phyloP scores from a whole-genome alignment of 1,140 invertebrate species.

The Drosophila teissieri region DNA sequence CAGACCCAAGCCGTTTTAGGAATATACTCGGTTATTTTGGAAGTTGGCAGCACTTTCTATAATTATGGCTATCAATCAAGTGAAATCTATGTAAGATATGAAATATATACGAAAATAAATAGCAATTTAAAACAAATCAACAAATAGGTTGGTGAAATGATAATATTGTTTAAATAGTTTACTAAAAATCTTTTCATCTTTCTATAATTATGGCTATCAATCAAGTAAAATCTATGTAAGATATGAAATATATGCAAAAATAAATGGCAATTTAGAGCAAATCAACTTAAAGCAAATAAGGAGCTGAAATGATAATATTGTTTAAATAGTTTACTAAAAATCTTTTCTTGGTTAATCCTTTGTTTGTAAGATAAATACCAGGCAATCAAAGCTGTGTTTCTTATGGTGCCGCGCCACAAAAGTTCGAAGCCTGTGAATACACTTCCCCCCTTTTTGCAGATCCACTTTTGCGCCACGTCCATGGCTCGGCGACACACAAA shows the following conservation, averaged over 20 bases:
- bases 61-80: not conserved
- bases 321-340: too few relatives aligned
- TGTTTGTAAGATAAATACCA: not conserved
- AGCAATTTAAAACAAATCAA: not conserved
- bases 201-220: not conserved
- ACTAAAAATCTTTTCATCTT: not conserved
- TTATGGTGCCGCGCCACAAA: not conserved
- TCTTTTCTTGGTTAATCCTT: too few relatives aligned
- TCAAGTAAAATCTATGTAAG: not conserved
- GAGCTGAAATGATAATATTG: too few relatives aligned
- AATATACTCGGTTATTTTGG: not conserved
- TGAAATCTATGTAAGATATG: not conserved
- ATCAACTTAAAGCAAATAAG: too few relatives aligned
- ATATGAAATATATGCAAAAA: not conserved
- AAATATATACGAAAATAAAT: not conserved
- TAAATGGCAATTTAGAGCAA: not conserved
- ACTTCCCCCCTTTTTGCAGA: not conserved
- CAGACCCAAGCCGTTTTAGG: not conserved
- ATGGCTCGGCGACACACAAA: conserved; percentile 37
- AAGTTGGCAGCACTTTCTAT: not conserved
- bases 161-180: too few relatives aligned
- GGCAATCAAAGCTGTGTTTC: not conserved
- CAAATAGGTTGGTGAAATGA: too few relatives aligned
- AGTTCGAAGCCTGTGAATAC: not conserved
- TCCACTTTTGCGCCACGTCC: not conserved